These are phyloP conservation scores for Crypturellus tataupa DNA, from an alignment of 2,797 vertebrate species.

Conservation along the genomic window DNA sequence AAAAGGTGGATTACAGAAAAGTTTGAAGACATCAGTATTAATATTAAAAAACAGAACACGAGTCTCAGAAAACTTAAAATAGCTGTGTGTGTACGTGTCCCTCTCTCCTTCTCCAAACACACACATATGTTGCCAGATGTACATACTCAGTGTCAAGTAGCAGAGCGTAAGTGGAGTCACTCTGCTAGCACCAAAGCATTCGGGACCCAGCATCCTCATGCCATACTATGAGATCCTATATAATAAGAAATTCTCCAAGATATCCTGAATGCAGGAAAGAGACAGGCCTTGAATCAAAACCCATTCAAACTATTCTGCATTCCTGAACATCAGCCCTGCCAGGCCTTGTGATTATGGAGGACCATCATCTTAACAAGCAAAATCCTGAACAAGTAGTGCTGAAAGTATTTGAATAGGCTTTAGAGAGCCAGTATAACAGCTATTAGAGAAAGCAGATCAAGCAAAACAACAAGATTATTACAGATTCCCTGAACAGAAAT, in stretches of 20 bases:
- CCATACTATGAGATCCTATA: not conserved
- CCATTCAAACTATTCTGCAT: not conserved
- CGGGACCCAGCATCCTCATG: not conserved
- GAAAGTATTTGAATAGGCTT: conserved; percentile 32
- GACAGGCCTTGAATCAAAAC: fast-evolving
- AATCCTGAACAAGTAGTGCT: not conserved
- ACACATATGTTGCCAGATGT: too few relatives aligned
- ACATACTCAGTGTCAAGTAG: not conserved
- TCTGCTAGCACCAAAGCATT: not conserved
- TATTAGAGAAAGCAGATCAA: conserved; percentile 48
- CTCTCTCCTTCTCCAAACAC: not conserved
- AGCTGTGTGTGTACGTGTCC: not conserved
- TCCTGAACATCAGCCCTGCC: not conserved
- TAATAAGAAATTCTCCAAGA: not conserved
- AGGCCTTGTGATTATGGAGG: not conserved
- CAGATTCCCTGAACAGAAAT: conserved; percentile 51
- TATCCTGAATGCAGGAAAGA: not conserved
- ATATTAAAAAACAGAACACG: not conserved
- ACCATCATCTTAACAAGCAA: not conserved
- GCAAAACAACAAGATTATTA: conserved; percentile 59
- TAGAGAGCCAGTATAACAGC: conserved; percentile 13
- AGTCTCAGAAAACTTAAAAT: not conserved
- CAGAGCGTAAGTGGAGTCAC: not conserved
- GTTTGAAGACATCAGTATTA: not conserved
- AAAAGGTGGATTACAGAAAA: not conserved